Base-by-base conservation (phyloP, 2,113 vertebrate species). In the Panthera leo region DNA sequence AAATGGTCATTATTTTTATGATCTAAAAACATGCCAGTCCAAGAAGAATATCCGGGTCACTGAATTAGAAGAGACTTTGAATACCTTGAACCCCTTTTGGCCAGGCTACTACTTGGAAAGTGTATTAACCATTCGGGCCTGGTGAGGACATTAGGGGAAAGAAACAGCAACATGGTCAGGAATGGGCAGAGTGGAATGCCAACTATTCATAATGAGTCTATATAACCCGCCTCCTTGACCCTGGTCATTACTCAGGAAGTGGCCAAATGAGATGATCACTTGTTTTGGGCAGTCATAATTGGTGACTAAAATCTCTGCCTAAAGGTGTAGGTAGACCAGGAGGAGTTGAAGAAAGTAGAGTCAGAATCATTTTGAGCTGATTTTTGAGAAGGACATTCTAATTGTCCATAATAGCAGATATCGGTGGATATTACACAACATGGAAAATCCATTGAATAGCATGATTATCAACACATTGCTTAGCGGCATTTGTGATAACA, bases 261-360 rank as follows among this genome's bases (percentile, higher is more conserved):
- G 14, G 25, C 4, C 31, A 36, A 51, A 71, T 19, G 7, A 92
- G 61, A 68, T 39, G 39, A 16, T 5, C 10, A n/a, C 29, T 82
- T 87, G 19, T 9, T 87, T 6, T 21, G 31, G 8, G 53, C 6
- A 68, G 34, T 21, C 53, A n/a, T 13, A 48, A 42, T 55, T 18
- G 63, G 7, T 39, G 10, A 34, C 6, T 42, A 78, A 73, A 67
- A 11, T 36, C 27, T 48, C n/a, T 45, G 68, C 53, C 18, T 84
- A 58, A 53, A 83, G 2, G 0, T 79, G 0, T 36, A 0, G 51
- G 0, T 36, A 0, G 51, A 25, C 61, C 45, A 85, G 21, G 7
- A 78, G 27, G 1, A 23, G 18, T 19, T n/a, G 34, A 51, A 9
- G 9, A 61, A 91, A 21, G 3, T 61, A 29, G 39, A 85, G 13